phyloP scores from a whole-genome alignment of 2,113 vertebrate species.

The Eidolon helvum region DNA sequence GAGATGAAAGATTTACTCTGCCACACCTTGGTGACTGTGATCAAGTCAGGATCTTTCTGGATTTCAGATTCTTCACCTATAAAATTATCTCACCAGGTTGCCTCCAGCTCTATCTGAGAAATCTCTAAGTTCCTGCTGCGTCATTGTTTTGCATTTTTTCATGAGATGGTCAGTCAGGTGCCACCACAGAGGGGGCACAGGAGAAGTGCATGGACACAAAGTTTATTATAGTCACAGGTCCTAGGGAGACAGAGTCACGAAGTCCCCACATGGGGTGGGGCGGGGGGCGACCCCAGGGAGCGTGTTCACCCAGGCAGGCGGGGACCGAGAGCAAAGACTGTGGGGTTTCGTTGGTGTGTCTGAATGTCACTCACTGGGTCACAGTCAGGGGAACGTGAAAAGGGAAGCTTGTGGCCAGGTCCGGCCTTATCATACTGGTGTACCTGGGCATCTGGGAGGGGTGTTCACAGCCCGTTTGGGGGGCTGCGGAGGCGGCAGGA shows the following conservation, averaged over 20 bases:
- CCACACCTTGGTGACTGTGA: background rate
- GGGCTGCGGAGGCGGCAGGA: too few species aligned
- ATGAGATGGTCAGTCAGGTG: background rate
- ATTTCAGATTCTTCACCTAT: background rate
- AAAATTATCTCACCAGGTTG: background rate
- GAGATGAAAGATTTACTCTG: background rate
- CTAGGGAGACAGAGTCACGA: background rate
- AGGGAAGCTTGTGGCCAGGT: background rate
- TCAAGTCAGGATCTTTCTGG: background rate
- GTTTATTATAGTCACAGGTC: background rate
- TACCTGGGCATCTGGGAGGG: background rate
- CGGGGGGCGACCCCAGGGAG: too few species aligned
- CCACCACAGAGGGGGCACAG: background rate
- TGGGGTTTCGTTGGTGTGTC: background rate
- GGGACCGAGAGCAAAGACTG: background rate
- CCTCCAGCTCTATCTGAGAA: background rate
- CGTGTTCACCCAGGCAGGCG: background rate
- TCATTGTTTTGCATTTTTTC: background rate
- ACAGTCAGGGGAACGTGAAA: background rate
- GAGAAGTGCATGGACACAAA: background rate
- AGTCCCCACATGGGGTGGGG: too few species aligned
- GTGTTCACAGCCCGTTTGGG: background rate
- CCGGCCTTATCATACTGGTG: background rate
- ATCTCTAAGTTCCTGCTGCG: background rate
- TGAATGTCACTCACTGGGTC: background rate